A percentile compares a stretch with the other conserved stretches of the same genome.
These are phyloP conservation scores for Apis cerana DNA, from an alignment of 1,140 invertebrate species.

Conservation along the genomic window DNA sequence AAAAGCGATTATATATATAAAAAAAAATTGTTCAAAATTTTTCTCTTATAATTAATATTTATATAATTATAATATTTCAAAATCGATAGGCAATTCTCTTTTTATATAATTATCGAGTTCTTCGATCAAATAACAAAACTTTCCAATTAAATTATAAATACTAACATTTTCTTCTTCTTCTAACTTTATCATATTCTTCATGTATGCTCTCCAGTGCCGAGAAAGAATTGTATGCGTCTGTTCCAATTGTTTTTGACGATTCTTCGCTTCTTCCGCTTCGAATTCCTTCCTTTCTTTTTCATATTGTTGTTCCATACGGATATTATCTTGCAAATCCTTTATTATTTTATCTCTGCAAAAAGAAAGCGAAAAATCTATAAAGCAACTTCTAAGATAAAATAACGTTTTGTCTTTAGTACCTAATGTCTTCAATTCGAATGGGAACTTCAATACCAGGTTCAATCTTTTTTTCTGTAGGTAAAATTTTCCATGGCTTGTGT, in stretches of 20 bases:
- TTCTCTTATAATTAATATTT: too few species aligned
- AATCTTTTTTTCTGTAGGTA: slow-evolving; percentile 1
- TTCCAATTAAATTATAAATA: not conserved
- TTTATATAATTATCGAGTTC: too few species aligned
- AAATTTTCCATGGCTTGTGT: too few species aligned
- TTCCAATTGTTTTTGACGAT: slow-evolving; percentile 64
- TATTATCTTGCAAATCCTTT: slow-evolving; percentile 72
- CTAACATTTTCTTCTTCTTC: slow-evolving; percentile 67
- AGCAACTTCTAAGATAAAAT: too few species aligned
- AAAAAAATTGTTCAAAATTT: too few species aligned
- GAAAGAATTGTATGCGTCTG: slow-evolving; percentile 49
- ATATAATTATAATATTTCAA: too few species aligned
- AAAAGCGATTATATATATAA: too few species aligned
- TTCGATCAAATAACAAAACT: too few species aligned
- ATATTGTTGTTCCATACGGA: slow-evolving; percentile 66
- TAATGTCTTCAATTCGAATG: not conserved
- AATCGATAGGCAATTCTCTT: too few species aligned
- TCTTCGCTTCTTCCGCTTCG: slow-evolving; percentile 57
- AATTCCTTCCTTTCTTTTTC: slow-evolving; percentile 42
- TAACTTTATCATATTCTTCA: slow-evolving; percentile 46
- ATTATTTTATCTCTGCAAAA: slow-evolving; percentile 63
- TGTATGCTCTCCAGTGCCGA: slow-evolving; percentile 54
- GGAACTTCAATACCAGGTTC: too few species aligned
- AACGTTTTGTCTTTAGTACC: not conserved
- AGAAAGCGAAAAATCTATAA: too few species aligned